A percentile compares a stretch with the other conserved stretches of the same genome.
These are phyloP conservation scores for Theodoxus fluviatilis DNA, from an alignment of 2,888 invertebrate genomes.

Conservation along the genomic window DNA sequence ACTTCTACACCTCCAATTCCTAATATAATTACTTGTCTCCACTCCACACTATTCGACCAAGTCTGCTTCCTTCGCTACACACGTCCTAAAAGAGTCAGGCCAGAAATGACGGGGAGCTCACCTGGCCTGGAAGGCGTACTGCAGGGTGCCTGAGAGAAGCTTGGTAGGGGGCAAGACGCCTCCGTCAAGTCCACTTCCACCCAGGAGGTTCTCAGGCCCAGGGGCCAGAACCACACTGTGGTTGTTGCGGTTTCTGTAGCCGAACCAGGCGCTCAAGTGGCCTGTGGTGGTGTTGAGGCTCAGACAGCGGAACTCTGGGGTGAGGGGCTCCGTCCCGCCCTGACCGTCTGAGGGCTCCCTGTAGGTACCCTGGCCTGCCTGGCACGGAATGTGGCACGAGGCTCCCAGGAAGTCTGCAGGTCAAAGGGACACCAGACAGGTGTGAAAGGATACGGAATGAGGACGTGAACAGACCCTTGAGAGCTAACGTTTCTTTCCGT, in stretches of 20 bases:
- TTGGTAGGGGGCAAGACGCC: constrained; percentile 31
- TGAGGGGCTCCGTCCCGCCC: constrained; percentile 29
- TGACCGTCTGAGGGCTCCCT: constrained; percentile 37
- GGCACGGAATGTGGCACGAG: constrained; percentile 45
- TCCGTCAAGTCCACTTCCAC: no score
- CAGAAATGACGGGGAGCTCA: no score
- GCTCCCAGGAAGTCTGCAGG: constrained; percentile 46
- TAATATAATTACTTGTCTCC: no score
- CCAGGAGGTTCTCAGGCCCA: constrained; percentile 36
- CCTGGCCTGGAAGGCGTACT: constrained; percentile 40
- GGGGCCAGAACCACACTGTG: constrained; percentile 44
- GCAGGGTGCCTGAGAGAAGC: constrained; percentile 36
- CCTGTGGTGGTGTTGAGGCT: constrained; percentile 28
- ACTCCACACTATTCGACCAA: no score
- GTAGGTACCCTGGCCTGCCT: constrained; percentile 41
- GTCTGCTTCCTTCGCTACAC: no score
- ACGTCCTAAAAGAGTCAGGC: no score
- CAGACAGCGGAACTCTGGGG: constrained; percentile 40
- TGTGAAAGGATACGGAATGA: not conserved
- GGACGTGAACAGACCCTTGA: not conserved
- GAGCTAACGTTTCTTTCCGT: not conserved
- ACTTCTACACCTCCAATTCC: no score
- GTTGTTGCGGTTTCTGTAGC: constrained; percentile 44
- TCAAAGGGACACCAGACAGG: not conserved
- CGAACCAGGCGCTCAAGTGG: constrained; percentile 44